Percentiles rank a stretch among this genome's conserved stretches.
These are phyloP conservation scores for Ariopsis seemanni DNA, from an alignment of 2,113 vertebrate genomes.

Conservation along the genomic window DNA sequence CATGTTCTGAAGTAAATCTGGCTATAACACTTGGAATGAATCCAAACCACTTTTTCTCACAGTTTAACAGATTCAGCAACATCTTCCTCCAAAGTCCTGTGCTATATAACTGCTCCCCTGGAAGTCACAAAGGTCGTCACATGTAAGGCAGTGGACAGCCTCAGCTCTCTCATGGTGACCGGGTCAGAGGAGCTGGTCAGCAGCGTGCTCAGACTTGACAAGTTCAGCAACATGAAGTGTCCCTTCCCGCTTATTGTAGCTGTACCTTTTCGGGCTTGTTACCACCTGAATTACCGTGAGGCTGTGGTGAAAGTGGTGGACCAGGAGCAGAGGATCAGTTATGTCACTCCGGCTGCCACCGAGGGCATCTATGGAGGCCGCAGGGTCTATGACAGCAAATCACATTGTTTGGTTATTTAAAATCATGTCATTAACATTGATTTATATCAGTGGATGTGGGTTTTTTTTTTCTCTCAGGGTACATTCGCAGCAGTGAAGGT, in stretches of 20 bases:
- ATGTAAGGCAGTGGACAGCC: constrained; percentile 44
- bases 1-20: neutral
- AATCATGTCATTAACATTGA: neutral
- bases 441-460: neutral
- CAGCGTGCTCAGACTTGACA: constrained; percentile 73
- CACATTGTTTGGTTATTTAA: neutral
- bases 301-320: constrained; percentile 78
- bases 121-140: constrained; percentile 31
- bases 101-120: constrained; percentile 37
- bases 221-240: constrained; percentile 34
- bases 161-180: constrained; percentile 65
- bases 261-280: constrained; percentile 75
- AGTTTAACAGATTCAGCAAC: constrained; percentile 41
- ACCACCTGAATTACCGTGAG: constrained; percentile 79
- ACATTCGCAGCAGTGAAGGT: constrained; percentile 79
- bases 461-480: constrained; percentile 61
- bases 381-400: constrained; percentile 30
- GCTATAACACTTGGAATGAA: neutral
- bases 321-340: constrained; percentile 62
- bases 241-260: constrained; percentile 75
- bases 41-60: constrained; percentile 5
- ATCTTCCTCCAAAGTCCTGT: constrained; percentile 18
- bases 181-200: constrained; percentile 85
- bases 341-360: constrained; percentile 59
- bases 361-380: constrained; percentile 40